Evolutionary conservation across 2,113 vertebrate species (phyloP).

Genomic region (Pseudonaja textilis): DNA sequence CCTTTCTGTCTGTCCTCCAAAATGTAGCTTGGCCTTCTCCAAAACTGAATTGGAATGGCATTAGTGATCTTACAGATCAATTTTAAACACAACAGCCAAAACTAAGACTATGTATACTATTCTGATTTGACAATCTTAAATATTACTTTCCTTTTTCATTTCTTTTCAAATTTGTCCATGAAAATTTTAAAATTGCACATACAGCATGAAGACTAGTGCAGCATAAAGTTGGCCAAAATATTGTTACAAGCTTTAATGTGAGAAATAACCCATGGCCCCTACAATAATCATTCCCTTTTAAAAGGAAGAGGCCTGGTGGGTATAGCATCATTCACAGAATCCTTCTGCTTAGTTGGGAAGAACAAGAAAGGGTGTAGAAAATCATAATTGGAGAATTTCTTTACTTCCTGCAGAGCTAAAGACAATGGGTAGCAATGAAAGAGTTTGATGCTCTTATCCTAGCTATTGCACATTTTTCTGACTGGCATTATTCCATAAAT

Average conservation of each 20-base stretch:
- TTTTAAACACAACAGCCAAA: neutral
- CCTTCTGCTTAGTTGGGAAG: neutral
- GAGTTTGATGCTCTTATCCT: neutral
- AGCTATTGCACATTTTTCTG: slow-evolving; percentile 11
- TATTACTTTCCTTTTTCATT: neutral
- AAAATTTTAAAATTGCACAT: neutral
- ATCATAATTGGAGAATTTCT: neutral
- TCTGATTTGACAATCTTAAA: neutral
- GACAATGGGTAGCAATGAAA: neutral
- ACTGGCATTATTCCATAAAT: slow-evolving; percentile 18
- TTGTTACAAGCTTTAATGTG: neutral
- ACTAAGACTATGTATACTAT: neutral
- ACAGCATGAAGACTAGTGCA: neutral
- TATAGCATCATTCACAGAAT: neutral
- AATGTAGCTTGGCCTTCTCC: neutral
- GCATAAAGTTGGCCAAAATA: neutral
- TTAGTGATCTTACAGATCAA: neutral
- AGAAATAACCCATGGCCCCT: neutral
- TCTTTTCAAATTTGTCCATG: neutral
- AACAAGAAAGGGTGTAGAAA: neutral
- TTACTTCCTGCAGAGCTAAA: neutral
- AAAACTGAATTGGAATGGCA: neutral
- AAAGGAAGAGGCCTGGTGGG: neutral
- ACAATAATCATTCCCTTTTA: slow-evolving; percentile 6
- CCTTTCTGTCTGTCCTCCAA: neutral